A percentile compares a stretch with the other conserved stretches of the same genome.
Evolutionary conservation across 2,797 vertebrate species (phyloP).

Genomic region (Danio jaintianensis): DNA sequence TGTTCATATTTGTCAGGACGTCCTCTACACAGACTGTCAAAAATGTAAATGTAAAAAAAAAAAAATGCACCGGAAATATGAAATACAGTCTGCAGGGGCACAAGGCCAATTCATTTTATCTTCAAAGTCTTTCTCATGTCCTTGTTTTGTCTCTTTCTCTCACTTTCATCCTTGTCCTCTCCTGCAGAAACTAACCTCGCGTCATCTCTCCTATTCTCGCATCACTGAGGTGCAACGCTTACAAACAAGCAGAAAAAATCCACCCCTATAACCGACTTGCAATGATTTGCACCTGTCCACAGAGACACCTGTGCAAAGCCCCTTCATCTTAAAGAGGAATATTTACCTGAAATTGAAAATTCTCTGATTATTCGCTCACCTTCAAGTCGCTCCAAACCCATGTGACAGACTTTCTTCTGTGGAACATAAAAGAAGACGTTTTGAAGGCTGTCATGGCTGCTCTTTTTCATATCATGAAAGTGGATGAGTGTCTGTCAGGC

Average conservation of each 20-base stretch:
- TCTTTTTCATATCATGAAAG: constrained; percentile 7
- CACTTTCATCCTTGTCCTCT: constrained; percentile 38
- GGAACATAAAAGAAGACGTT: background rate
- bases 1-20: background rate
- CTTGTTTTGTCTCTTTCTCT: constrained; percentile 32
- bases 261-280: background rate
- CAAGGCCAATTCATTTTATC: constrained; percentile 35
- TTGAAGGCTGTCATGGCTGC: background rate
- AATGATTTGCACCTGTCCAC: constrained; percentile 2
- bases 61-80: background rate
- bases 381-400: background rate
- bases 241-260: constrained; percentile 1
- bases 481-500: background rate
- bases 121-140: constrained; percentile 18
- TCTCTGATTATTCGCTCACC: background rate
- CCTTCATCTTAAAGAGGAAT: constrained; percentile 50
- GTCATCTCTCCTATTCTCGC: constrained; percentile 24
- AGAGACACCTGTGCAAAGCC: constrained; percentile 30
- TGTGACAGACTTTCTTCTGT: background rate
- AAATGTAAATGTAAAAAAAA: background rate
- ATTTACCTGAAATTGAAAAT: background rate
- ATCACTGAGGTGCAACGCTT: constrained; percentile 17
- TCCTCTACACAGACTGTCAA: background rate
- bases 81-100: constrained; percentile 31
- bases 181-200: constrained; percentile 18